Evolutionary conservation across 2,797 vertebrate genomes (phyloP), one percentile per base, ranked within the genome.

Genomic region (Parauchenoglanis punctatus): DNA sequence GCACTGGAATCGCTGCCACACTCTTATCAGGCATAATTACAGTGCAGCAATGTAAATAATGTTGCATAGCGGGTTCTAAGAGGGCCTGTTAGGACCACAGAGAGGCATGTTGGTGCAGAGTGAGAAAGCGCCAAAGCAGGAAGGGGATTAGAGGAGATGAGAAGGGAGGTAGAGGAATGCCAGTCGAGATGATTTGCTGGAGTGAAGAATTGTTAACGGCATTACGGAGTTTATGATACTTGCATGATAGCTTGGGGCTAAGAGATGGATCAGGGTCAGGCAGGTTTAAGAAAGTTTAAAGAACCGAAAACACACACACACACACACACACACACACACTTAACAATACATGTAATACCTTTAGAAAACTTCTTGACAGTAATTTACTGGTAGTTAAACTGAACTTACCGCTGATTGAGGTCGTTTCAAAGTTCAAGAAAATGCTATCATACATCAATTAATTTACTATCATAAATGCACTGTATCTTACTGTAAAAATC

Each of bases 21-120:
- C 94, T 94, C 94, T 96, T 96, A 96, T 94, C 91, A 10, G 91
- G 93, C 92, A 68, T 95, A 96, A 96, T 96, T 96, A 95, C 91
- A 94, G 93, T 89, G 91, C 94, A 86, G 94, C 94, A 96, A 96
- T 95, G 93, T 86, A 92, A 95, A 95, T 92, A 93, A 94, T 93
- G 92, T 96, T 96, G 95, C 94, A 93, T 94, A 96, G 96, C 90
- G 88, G 86, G 85, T 89, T 92, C 93, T 92, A 83, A 90, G 76
- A 91, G 90, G 94, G 95, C 96, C 94, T 96, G 95, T 96, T 95
- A 93, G 90, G 95, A 91, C 95, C 93, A 92, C 93, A 63, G 93
- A 93, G 91, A 93, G 93, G 89, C 94, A 91, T 88, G 88, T 70
- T 85, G 89, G 77, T 84, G 81, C 63, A 89, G 86, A 85, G 54